Conservation (phyloP, 1,140 invertebrate genomes). For the Eumeta japonica region DNA sequence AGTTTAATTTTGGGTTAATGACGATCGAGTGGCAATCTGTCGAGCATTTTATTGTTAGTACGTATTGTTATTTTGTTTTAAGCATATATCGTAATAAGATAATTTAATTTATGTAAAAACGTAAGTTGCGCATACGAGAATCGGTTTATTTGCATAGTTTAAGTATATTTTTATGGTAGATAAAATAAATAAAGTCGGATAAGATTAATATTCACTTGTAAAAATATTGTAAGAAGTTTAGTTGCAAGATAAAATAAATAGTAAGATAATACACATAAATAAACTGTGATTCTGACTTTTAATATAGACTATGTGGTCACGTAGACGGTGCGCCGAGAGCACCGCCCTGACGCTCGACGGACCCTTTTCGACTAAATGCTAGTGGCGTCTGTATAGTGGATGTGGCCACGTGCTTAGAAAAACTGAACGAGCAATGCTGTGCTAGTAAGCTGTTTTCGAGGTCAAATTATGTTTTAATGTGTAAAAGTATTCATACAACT, state of each 20-base stretch:
- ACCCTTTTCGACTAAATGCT: no score
- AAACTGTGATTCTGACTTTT: constrained; percentile 57
- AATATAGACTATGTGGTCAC: constrained; percentile 45
- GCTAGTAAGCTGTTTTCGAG: neutral
- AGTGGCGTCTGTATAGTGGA: no score
- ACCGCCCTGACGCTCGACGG: neutral
- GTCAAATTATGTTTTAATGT: no score
- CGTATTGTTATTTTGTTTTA: constrained; percentile 58
- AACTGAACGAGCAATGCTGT: neutral
- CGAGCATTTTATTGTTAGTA: constrained; percentile 56
- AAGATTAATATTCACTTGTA: constrained; percentile 33
- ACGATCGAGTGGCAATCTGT: constrained; percentile 44
- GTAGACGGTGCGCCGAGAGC: constrained; percentile 7
- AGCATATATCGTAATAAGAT: constrained; percentile 49
- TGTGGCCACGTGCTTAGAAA: no score
- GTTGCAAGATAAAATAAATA: constrained; percentile 27
- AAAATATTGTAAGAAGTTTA: constrained; percentile 23
- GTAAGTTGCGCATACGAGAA: constrained; percentile 43
- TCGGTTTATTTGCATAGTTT: constrained; percentile 39
- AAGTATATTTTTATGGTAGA: constrained; percentile 30
- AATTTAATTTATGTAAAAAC: constrained; percentile 52
- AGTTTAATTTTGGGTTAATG: constrained; percentile 44
- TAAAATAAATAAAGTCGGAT: constrained; percentile 41
- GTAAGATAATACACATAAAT: constrained; percentile 42
- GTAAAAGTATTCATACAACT: no score